These are phyloP conservation scores for Chelon labrosus DNA, from an alignment of 2,797 vertebrate species.

Conservation along the genomic window DNA sequence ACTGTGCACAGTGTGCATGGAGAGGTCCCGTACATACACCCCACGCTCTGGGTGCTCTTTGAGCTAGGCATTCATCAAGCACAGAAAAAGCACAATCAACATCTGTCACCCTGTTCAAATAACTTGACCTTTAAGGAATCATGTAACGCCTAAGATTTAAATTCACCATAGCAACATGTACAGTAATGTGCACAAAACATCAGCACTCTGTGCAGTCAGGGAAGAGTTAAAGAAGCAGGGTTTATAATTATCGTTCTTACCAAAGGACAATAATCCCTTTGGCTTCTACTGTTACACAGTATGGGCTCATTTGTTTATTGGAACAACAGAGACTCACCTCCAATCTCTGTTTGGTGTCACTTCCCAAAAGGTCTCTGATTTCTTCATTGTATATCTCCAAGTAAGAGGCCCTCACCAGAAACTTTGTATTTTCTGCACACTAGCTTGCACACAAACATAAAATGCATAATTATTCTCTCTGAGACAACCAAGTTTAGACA, in stretches of 20 bases:
- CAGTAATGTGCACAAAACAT: conserved; percentile 1
- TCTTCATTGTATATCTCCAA: conserved; percentile 95
- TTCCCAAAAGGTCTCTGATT: conserved; percentile 89
- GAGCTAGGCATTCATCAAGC: conserved; percentile 80
- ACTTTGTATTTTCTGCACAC: conserved; percentile 93
- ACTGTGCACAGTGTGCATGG: conserved; percentile 89
- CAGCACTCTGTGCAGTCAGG: background rate
- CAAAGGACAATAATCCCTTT: conserved; percentile 8
- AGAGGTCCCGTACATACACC: conserved; percentile 88
- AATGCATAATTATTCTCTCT: background rate
- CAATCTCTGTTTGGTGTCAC: conserved; percentile 90
- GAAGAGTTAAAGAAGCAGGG: conserved; percentile 7
- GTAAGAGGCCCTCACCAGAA: conserved; percentile 91
- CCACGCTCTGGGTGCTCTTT: conserved; percentile 92
- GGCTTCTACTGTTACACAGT: conserved; percentile 13
- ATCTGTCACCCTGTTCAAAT: conserved; percentile 49
- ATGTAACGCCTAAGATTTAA: conserved; percentile 8
- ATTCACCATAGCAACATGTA: conserved; percentile 49
- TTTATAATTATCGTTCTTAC: conserved; percentile 15
- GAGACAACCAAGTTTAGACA: conserved; percentile 1
- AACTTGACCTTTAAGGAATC: conserved; percentile 36
- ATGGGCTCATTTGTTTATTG: conserved; percentile 19
- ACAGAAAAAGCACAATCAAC: conserved; percentile 49
- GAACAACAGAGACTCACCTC: conserved; percentile 83
- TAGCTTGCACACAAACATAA: conserved; percentile 66